Evolutionary conservation across 2,888 invertebrate species (phyloP).

Genomic region (Busseola fusca): DNA sequence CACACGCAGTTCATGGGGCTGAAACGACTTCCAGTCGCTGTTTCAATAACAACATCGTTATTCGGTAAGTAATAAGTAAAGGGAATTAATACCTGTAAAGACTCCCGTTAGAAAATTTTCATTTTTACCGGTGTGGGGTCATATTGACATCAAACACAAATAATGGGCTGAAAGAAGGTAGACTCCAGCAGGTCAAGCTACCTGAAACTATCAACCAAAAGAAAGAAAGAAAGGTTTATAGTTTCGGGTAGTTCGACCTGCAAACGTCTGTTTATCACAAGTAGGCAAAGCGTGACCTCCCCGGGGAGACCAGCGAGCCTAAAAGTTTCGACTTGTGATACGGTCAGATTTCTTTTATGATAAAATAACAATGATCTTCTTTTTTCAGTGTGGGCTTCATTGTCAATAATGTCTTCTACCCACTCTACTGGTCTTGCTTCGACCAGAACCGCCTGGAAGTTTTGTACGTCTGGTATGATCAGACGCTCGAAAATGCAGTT

Average conservation of each 20-base stretch:
- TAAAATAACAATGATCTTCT: not conserved
- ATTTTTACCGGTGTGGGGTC: no score
- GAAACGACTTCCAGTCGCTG: constrained; percentile 81
- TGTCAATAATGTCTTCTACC: constrained; percentile 82
- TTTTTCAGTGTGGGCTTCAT: constrained; percentile 85
- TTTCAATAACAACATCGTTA: constrained; percentile 78
- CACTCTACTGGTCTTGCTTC: constrained; percentile 87
- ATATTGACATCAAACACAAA: no score
- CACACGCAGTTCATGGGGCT: constrained; percentile 78
- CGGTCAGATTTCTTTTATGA: not conserved
- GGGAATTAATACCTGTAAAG: no score
- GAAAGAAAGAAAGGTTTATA: no score
- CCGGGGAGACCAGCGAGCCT: no score
- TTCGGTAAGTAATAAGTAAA: constrained; percentile 72
- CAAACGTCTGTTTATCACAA: no score
- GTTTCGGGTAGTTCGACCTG: no score
- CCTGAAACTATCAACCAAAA: no score
- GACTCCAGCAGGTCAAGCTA: no score
- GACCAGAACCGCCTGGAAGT: constrained; percentile 84
- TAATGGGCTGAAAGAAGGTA: no score
- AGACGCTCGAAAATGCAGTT: constrained; percentile 82
- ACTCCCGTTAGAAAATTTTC: no score
- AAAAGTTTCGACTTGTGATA: not conserved
- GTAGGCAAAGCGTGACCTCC: no score
- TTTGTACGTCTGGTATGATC: constrained; percentile 86